Evolutionary conservation across 2,888 invertebrate genomes (phyloP).

Genomic region (Scrobipalpa costella): DNA sequence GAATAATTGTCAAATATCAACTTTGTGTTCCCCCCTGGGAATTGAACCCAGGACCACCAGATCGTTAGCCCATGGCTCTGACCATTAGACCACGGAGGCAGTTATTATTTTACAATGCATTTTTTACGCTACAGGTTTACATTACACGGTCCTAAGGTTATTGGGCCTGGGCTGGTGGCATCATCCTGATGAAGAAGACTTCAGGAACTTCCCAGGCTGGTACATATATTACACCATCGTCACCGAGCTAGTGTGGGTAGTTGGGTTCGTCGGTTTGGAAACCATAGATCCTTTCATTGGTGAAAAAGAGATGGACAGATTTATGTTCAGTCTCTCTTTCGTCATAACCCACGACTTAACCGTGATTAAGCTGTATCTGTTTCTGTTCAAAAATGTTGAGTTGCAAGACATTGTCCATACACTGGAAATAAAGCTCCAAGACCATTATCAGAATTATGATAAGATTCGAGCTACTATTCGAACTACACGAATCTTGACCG

Average conservation of each 20-base stretch:
- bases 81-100: too few relatives aligned
- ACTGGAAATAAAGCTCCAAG: slow-evolving; percentile 60
- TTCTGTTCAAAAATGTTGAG: slow-evolving; percentile 66
- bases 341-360: slow-evolving; percentile 74
- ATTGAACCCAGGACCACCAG: too few relatives aligned
- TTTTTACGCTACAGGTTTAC: slow-evolving; percentile 38
- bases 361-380: slow-evolving; percentile 67
- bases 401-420: slow-evolving; percentile 67
- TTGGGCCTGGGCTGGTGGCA: slow-evolving; percentile 77
- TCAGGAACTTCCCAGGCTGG: slow-evolving; percentile 62
- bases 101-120: too few relatives aligned
- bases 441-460: slow-evolving; percentile 63
- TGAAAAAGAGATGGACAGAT: slow-evolving; percentile 68
- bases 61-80: too few relatives aligned
- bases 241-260: slow-evolving; percentile 69
- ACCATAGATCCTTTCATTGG: slow-evolving; percentile 74
- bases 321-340: slow-evolving; percentile 75
- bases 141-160: slow-evolving; percentile 62
- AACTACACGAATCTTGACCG: slow-evolving; percentile 59
- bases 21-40: too few relatives aligned
- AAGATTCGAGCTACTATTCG: slow-evolving; percentile 57
- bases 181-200: slow-evolving; percentile 64
- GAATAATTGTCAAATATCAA: too few relatives aligned
- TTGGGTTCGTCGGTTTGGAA: slow-evolving; percentile 71
- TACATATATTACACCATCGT: slow-evolving; percentile 67